Percentiles rank a stretch among this genome's conserved stretches.
Conservation (phyloP, 2,888 invertebrate species). For the Drosophila mulleri region DNA sequence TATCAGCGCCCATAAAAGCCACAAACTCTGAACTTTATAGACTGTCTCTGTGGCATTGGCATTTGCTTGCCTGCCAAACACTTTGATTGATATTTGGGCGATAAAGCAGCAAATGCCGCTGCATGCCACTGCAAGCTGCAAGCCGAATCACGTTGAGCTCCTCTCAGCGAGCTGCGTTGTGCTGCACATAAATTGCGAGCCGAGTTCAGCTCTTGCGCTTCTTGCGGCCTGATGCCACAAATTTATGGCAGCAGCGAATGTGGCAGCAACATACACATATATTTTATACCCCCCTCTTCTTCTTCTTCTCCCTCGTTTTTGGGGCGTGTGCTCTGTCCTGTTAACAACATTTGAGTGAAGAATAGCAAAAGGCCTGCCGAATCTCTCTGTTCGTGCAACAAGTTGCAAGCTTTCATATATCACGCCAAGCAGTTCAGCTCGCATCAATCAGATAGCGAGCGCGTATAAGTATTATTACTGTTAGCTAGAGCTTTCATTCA, state of each 20-base stretch:
- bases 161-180: conserved; percentile 51
- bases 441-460: not conserved
- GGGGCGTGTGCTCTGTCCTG: conserved; percentile 76
- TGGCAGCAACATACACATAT: conserved; percentile 34
- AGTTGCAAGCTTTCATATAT: conserved; percentile 22
- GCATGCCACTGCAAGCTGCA: conserved; percentile 21
- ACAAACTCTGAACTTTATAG: conserved; percentile 78
- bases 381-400: conserved; percentile 15
- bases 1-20: conserved; percentile 58
- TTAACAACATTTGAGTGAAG: conserved; percentile 62
- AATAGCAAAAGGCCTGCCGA: conserved; percentile 3
- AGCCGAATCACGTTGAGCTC: conserved; percentile 35
- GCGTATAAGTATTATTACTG: not conserved
- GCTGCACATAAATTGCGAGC: conserved; percentile 75
- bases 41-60: conserved; percentile 51
- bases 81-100: conserved; percentile 76
- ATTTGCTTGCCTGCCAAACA: conserved; percentile 23
- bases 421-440: not conserved
- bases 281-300: not conserved
- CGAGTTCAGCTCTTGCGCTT: conserved; percentile 66
- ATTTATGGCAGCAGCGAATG: conserved; percentile 73
- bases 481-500: too few relatives aligned
- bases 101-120: conserved; percentile 71
- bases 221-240: conserved; percentile 25
- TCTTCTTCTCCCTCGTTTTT: not conserved